Conservation (phyloP, 2,113 vertebrate genomes). For the Butorides virescens region DNA sequence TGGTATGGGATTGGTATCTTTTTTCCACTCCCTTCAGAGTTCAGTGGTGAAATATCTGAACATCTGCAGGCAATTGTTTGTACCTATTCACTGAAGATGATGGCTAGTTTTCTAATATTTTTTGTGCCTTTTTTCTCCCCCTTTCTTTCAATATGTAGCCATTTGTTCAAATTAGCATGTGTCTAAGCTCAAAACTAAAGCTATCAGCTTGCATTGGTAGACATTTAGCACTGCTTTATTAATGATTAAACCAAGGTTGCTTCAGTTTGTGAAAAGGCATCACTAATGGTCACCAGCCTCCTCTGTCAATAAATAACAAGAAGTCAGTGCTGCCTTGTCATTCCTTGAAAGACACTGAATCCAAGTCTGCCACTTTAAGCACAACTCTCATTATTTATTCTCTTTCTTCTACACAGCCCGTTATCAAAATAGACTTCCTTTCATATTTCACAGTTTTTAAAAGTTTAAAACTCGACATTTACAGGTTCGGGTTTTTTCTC, state of each 20-base stretch:
- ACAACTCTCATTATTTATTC: constrained; percentile 65
- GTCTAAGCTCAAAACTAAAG: background rate
- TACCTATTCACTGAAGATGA: background rate
- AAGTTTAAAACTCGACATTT: constrained; percentile 45
- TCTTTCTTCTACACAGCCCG: constrained; percentile 33
- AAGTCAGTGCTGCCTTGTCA: constrained; percentile 3
- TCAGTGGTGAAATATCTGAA: background rate
- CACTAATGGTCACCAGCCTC: constrained; percentile 1
- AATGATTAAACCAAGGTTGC: background rate
- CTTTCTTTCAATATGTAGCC: background rate
- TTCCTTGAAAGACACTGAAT: constrained; percentile 27
- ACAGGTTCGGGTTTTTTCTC: background rate
- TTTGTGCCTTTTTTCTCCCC: background rate
- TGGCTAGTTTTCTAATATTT: background rate
- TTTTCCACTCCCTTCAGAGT: background rate
- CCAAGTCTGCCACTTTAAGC: constrained; percentile 18
- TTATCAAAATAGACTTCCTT: constrained; percentile 51
- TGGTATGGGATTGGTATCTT: background rate
- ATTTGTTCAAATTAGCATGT: background rate
- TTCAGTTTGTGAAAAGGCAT: background rate
- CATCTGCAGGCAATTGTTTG: background rate
- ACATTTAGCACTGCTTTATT: background rate
- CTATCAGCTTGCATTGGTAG: background rate
- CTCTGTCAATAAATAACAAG: background rate
- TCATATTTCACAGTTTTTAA: constrained; percentile 41